These are phyloP conservation scores for Helobdella robusta DNA, from an alignment of 2,888 invertebrate species.

Conservation along the genomic window DNA sequence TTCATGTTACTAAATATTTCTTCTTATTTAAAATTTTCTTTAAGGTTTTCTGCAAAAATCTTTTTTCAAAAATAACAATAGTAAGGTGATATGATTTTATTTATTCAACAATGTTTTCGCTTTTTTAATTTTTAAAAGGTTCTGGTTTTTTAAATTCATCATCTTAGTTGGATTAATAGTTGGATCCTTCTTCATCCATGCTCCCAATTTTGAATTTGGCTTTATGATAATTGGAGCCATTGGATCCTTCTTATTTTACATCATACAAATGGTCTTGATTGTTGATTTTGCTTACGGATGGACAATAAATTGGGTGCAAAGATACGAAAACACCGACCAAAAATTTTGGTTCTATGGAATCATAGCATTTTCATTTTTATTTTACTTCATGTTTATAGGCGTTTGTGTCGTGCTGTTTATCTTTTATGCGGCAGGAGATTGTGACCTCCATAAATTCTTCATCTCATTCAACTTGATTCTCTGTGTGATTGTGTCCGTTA, in stretches of 20 bases:
- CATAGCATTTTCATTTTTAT: constrained; percentile 63
- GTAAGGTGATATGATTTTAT: not conserved
- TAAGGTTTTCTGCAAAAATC: not conserved
- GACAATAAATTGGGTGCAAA: constrained; percentile 91
- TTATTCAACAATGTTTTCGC: not conserved
- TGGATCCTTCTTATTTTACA: constrained; percentile 87
- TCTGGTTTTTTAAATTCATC: constrained; percentile 91
- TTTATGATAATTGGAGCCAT: constrained; percentile 56
- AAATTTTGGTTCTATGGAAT: constrained; percentile 63
- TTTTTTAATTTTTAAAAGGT: constrained; percentile 55
- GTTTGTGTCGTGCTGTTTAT: constrained; percentile 76
- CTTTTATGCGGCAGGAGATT: constrained; percentile 66
- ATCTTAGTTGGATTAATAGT: constrained; percentile 78
- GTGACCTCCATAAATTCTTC: constrained; percentile 87
- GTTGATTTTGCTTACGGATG: constrained; percentile 94
- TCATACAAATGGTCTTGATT: constrained; percentile 89
- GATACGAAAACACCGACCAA: constrained; percentile 76
- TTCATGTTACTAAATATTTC: too few species aligned
- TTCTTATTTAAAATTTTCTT: not conserved
- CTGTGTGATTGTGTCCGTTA: constrained; percentile 68
- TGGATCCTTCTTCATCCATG: constrained; percentile 86
- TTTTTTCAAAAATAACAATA: not conserved
- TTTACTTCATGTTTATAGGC: constrained; percentile 69
- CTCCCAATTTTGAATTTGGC: constrained; percentile 19
- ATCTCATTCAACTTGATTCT: constrained; percentile 88